Base-by-base conservation (phyloP, 2,797 vertebrate genomes). In the Lagocephalus sceleratus region DNA sequence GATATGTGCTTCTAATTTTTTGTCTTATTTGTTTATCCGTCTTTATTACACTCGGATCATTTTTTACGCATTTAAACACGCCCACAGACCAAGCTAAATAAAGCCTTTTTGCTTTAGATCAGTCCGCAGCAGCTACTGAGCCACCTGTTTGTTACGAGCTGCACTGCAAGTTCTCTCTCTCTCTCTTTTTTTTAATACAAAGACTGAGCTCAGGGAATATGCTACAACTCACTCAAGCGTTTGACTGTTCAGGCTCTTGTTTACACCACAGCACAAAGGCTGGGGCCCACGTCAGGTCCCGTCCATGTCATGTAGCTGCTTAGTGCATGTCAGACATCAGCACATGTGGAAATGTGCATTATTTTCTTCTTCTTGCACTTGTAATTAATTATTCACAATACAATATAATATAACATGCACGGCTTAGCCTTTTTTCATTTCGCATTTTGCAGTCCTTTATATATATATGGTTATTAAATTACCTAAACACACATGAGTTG, bases 221-320 rank as follows among this genome's bases (percentile, higher is more conserved):
- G 47, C 32, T 63, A 71, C 79, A 74, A 74, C 71, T 85, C 80
- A 82, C 73, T 84, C 77, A 79, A 50, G 74, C 79, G 81, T 82
- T 78, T 81, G 79, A 81, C 61, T 72, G 69, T 75, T 71, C 73
- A 48, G 69, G 77, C 82, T 78, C 79, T 79, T 84, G 84, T 87
- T 87, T 85, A 76, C 79, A 75, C 65, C 79, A 73, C 71, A 83
- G 69, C 70, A 79, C 63, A 78, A 81, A 82, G 73, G 78, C 63
- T 60, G 71, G 79, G 77, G 83, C 79, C 84, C 81, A 83, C 48
- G 50, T 66, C 73, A 70, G 46, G 25, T 71, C 65, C 14, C 41
- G 50, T 68, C 40, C 68, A 65, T 71, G 53, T 47, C 54, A 64
- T 29, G 26, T 9, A 29, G 26, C 26, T 29, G 26, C 32, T 73